These are phyloP conservation scores for Chloropsis hardwickii DNA, from an alignment of 2,113 vertebrate genomes.

Conservation along the genomic window DNA sequence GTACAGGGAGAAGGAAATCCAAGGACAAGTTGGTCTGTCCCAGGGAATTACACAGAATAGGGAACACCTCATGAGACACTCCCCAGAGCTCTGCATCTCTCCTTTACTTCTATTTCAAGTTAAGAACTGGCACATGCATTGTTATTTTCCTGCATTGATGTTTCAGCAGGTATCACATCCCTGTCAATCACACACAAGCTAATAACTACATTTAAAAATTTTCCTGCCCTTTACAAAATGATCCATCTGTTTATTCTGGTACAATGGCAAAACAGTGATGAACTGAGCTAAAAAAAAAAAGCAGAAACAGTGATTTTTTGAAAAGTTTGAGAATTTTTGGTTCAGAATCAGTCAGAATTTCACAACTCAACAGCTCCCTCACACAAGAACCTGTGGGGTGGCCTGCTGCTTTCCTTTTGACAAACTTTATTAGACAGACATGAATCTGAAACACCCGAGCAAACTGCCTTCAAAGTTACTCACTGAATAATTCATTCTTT, in stretches of 20 bases:
- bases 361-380: neutral
- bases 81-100: neutral
- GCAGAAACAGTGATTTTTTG: neutral
- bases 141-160: neutral
- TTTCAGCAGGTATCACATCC: neutral
- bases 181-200: neutral
- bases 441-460: neutral
- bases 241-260: neutral
- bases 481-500: constrained; percentile 26
- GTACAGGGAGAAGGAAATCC: neutral
- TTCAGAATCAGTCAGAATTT: neutral
- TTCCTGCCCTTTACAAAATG: neutral
- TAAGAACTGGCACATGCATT: neutral
- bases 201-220: neutral
- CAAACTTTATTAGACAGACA: neutral
- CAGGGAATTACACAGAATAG: neutral
- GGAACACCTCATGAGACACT: neutral
- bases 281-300: neutral
- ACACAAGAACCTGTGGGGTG: neutral
- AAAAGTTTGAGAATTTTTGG: neutral
- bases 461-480: neutral
- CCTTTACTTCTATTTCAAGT: neutral
- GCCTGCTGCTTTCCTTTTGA: neutral
- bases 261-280: neutral
- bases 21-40: neutral